phyloP scores from a whole-genome alignment of 2,888 invertebrate genomes.

The Cephonodes hylas region DNA sequence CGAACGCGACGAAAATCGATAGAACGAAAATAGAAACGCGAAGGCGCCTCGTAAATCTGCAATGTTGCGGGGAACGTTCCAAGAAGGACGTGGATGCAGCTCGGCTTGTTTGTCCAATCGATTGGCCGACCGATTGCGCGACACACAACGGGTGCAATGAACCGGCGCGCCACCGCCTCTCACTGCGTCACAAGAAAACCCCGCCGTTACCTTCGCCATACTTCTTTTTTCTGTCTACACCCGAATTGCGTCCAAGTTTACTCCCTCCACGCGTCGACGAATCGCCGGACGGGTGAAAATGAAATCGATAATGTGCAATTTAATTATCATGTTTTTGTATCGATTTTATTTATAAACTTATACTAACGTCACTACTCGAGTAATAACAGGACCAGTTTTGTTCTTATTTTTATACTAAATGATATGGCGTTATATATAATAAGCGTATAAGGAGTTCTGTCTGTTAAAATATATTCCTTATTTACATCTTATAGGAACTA shows the following conservation, averaged over 20 bases:
- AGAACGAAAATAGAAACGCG: conserved; percentile 7
- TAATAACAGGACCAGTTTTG: not conserved
- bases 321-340: not conserved
- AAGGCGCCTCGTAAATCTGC: conserved; percentile 10
- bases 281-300: not conserved
- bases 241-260: not conserved
- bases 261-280: not conserved
- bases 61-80: conserved; percentile 24
- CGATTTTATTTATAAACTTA: not conserved
- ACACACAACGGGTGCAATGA: conserved; percentile 47
- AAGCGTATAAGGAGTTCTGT: no score
- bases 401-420: not conserved
- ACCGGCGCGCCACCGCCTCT: conserved; percentile 40
- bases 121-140: conserved; percentile 31
- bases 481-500: no score
- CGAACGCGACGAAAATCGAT: not conserved
- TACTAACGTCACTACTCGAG: not conserved
- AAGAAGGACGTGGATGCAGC: conserved; percentile 31
- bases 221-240: conserved; percentile 17
- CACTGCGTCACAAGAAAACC: conserved; percentile 44
- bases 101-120: conserved; percentile 47
- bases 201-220: conserved; percentile 28
- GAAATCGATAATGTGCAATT: not conserved
- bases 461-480: no score
- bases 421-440: not conserved